A percentile compares a stretch with the other conserved stretches of the same genome.
phyloP scores from a whole-genome alignment of 1,140 invertebrate genomes.

The Caenorhabditis tropicalis region DNA sequence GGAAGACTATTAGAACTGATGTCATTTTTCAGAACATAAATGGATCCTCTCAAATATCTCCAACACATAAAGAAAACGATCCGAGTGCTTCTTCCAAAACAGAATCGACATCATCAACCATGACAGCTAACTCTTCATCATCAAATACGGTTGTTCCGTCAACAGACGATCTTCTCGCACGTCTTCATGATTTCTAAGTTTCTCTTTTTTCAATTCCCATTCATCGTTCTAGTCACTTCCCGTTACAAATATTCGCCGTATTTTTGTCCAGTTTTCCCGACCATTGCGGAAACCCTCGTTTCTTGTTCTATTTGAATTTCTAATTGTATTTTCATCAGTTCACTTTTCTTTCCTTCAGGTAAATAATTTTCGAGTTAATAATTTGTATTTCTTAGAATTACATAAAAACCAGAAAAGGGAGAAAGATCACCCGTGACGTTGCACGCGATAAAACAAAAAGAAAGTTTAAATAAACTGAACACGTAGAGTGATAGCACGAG shows the following conservation, averaged over 20 bases:
- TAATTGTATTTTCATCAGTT: constrained; percentile 9
- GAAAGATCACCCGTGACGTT: background rate
- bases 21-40: background rate
- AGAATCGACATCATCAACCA: background rate
- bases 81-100: background rate
- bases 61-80: constrained; percentile 47
- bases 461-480: background rate
- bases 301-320: background rate
- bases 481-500: constrained; percentile 13
- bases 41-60: constrained; percentile 3
- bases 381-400: background rate
- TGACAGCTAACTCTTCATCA: background rate
- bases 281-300: background rate
- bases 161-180: constrained; percentile 36
- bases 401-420: background rate
- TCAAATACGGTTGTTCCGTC: constrained; percentile 3
- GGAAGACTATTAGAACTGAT: background rate
- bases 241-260: background rate
- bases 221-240: background rate
- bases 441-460: background rate
- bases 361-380: background rate
- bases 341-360: constrained; percentile 7
- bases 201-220: background rate
- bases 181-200: constrained; percentile 33
- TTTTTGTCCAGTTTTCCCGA: background rate